phyloP scores from a whole-genome alignment of 2,797 vertebrate species.

The Cirrhinus molitorella region DNA sequence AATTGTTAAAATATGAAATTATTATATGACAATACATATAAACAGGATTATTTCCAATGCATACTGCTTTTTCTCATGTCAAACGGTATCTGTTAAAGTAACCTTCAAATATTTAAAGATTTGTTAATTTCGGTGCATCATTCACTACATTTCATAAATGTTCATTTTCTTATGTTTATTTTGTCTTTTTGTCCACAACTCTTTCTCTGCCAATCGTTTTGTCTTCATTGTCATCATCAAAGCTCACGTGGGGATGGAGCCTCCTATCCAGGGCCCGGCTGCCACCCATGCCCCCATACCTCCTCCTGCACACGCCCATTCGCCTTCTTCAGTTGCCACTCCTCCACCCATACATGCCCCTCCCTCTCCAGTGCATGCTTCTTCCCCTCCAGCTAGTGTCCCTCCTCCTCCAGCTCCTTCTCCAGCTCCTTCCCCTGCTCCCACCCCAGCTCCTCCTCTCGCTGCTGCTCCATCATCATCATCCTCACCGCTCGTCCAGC shows the following conservation, averaged over 20 bases:
- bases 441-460: neutral
- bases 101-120: neutral
- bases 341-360: slow-evolving; percentile 46
- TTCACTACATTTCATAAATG: neutral
- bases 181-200: slow-evolving; percentile 26
- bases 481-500: slow-evolving; percentile 52
- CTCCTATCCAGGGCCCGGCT: neutral
- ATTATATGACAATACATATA: neutral
- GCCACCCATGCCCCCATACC: neutral
- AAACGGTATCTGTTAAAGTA: neutral
- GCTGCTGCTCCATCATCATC: neutral
- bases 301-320: slow-evolving; percentile 4
- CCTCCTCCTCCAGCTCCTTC: too few relatives aligned
- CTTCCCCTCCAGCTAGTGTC: neutral
- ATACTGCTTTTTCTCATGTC: neutral
- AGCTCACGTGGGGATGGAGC: slow-evolving; percentile 44
- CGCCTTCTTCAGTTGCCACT: neutral
- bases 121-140: neutral
- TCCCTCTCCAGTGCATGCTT: neutral
- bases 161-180: slow-evolving; percentile 52
- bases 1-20: neutral
- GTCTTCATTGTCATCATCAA: slow-evolving; percentile 33
- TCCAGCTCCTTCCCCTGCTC: neutral
- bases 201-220: slow-evolving; percentile 3
- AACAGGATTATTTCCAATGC: neutral